phyloP scores from a whole-genome alignment of 2,888 invertebrate species.

The Torymus tubicola region DNA sequence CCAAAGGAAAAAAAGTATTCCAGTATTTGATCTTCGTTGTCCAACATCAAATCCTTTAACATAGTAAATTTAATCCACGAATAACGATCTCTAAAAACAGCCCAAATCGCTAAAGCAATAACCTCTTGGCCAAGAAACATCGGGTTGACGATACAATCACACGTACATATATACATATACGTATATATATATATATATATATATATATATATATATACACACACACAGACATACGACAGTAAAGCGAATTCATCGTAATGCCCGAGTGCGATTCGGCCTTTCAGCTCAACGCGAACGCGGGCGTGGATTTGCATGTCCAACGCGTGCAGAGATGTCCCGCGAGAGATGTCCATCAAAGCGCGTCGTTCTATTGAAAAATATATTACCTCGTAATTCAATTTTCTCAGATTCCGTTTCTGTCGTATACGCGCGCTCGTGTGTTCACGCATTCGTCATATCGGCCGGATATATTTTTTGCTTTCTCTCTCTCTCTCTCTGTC shows the following conservation, averaged over 20 bases:
- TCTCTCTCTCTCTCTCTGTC: not conserved
- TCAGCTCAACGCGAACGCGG: not conserved
- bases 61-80: too few relatives aligned
- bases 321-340: slow-evolving; percentile 33
- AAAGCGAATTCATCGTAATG: slow-evolving; percentile 29
- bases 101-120: too few relatives aligned
- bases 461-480: not conserved
- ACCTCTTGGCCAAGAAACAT: too few relatives aligned
- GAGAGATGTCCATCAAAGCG: slow-evolving; percentile 52
- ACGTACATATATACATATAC: too few relatives aligned
- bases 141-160: too few relatives aligned
- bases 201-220: too few relatives aligned
- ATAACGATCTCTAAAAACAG: too few relatives aligned
- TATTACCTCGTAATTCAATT: slow-evolving; percentile 53
- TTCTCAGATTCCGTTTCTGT: slow-evolving; percentile 14
- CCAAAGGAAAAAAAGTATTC: too few relatives aligned
- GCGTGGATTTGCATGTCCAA: slow-evolving; percentile 47
- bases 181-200: too few relatives aligned
- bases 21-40: too few relatives aligned
- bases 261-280: slow-evolving; percentile 1
- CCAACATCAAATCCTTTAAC: too few relatives aligned
- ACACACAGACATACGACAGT: not conserved
- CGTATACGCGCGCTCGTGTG: not conserved
- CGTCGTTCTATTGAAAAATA: slow-evolving; percentile 50
- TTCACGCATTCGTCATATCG: slow-evolving; percentile 22